These are phyloP conservation scores for Exaiptasia diaphana DNA, from an alignment of 64 coral and sea anemone genomes.

Conservation along the genomic window DNA sequence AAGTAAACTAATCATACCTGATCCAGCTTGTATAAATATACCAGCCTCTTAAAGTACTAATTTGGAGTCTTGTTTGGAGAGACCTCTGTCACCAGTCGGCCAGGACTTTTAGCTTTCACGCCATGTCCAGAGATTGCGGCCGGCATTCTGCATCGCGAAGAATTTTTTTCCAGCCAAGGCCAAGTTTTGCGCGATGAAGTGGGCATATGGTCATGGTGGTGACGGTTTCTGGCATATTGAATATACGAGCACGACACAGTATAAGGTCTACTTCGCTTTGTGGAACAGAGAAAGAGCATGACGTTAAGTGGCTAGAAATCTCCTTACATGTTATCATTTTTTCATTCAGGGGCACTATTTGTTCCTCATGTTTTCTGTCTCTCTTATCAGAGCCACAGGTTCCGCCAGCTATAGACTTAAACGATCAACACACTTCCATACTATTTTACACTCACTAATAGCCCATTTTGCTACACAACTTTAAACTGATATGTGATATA, in stretches of 20 bases:
- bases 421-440: constrained; percentile 19
- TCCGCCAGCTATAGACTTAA: constrained; percentile 20
- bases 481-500: too few relatives aligned
- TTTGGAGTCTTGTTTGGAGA: background rate
- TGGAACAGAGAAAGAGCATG: constrained; percentile 37
- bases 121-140: background rate
- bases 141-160: background rate
- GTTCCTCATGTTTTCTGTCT: constrained; percentile 14
- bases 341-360: constrained; percentile 31
- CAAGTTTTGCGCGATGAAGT: constrained; percentile 45
- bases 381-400: constrained; percentile 39
- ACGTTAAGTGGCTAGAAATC: constrained; percentile 30
- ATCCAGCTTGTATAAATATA: constrained; percentile 31
- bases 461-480: too few relatives aligned
- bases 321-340: constrained; percentile 34
- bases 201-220: constrained; percentile 37
- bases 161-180: background rate
- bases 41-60: background rate
- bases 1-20: background rate
- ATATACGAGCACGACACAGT: background rate
- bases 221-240: background rate
- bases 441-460: too few relatives aligned
- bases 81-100: constrained; percentile 2
- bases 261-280: constrained; percentile 17
- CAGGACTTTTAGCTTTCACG: constrained; percentile 15